Evolutionary conservation across 2,888 invertebrate genomes (phyloP), one percentile per base, ranked within the genome.

Genomic region (Tetropium fuscum): DNA sequence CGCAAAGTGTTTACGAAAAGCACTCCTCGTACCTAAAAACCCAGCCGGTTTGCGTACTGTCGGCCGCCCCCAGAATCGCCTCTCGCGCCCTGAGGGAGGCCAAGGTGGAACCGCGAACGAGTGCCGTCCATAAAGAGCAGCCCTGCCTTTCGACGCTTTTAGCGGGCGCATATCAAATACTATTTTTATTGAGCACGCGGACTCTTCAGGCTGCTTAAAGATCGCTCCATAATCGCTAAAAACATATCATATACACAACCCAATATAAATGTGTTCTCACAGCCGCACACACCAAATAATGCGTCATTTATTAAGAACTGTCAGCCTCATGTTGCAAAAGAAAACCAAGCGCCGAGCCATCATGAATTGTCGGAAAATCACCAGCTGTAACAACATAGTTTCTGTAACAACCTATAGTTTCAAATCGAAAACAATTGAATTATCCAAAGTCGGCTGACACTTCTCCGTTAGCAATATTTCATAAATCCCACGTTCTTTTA

Each of bases 221-320:
- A 60, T 63, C 69, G 71, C 70, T 68, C 68, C 67, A 38, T 53
- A 68, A 72, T 72, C 75, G 73, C 74, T 68, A 56, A 53, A 64
- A 67, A 68, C 41, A 45, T 48, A 63, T 71, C 58, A 69, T 72
- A 63, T 73, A 75, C 74, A 78, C 78, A 78, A 78, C 77, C 75
- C 77, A 77, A 74, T 73, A 64, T 69, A 73, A 75, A 74, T 73
- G 72, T 77, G 74, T 77, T 56, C 63, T 64, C 54, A 80, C 80
- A 80, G 80, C 80, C 80, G 80, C 80, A 80, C 79, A 58, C 61
- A 79, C 77, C 75, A 79, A 74, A 77, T 56, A 62, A 79, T 77
- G 76, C 76, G 73, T 77, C 76, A 75, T 64, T 66, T 67, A 70
- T 67, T 66, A 71, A 69, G 61, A 71, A 74, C 69, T 73, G 74